Percentiles rank a stretch among this genome's conserved stretches.
These are phyloP conservation scores for Hyperopisus bebe DNA, from an alignment of 2,113 vertebrate species.

Conservation along the genomic window DNA sequence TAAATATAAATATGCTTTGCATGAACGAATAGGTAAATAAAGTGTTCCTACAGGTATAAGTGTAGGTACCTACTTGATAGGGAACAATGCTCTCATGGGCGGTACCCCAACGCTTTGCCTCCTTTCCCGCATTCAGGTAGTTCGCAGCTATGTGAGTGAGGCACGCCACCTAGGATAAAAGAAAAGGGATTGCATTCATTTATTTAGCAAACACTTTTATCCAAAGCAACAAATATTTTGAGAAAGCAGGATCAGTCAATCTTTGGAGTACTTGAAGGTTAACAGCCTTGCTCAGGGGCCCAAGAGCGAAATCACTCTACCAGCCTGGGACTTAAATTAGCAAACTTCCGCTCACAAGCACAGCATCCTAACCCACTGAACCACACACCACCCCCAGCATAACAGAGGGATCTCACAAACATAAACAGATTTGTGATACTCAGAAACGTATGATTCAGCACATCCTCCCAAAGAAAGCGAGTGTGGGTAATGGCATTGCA, in stretches of 20 bases:
- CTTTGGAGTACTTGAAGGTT: not conserved
- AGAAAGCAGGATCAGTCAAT: not conserved
- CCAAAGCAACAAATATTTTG: not conserved
- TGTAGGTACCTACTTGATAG: constrained; percentile 59
- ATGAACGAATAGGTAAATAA: not conserved
- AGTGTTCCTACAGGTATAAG: not conserved
- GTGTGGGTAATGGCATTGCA: not conserved
- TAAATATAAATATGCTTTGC: not conserved
- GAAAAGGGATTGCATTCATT: not conserved
- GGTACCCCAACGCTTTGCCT: constrained; percentile 73
- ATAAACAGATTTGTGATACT: not conserved
- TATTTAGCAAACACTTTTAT: not conserved
- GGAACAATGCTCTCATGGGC: constrained; percentile 80
- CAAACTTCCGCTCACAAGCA: not conserved
- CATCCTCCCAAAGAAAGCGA: not conserved
- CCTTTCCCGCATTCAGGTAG: constrained; percentile 68
- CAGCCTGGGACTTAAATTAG: not conserved
- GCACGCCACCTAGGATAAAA: constrained; percentile 68
- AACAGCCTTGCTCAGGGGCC: not conserved
- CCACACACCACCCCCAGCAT: not conserved
- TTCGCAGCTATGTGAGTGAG: constrained; percentile 75
- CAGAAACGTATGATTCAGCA: not conserved
- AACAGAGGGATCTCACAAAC: not conserved
- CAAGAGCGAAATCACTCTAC: not conserved
- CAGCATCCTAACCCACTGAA: not conserved